Conservation (phyloP, 2,888 invertebrate species). For the Coremacera marginata region DNA sequence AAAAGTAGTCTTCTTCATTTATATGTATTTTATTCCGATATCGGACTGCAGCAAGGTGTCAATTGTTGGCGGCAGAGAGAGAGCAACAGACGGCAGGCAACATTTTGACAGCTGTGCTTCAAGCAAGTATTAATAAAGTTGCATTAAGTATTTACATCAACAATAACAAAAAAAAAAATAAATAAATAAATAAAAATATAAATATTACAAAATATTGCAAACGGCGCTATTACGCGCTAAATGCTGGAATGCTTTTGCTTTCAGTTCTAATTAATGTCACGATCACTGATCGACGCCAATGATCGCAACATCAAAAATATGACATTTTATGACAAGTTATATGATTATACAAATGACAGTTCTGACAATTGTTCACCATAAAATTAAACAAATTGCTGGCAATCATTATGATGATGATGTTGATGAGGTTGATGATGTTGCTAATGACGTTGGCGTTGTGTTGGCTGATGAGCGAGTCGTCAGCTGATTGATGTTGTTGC, state of each 20-base stretch:
- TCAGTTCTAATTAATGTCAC: constrained; percentile 18
- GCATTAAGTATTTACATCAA: not conserved
- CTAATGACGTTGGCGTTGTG: not conserved
- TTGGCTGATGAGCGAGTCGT: not conserved
- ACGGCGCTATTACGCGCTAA: not conserved
- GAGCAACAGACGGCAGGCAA: not conserved
- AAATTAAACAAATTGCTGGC: constrained; percentile 12
- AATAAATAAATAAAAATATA: not conserved
- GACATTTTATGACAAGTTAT: not conserved
- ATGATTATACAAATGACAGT: constrained; percentile 8
- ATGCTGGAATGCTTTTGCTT: not conserved
- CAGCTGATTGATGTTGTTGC: constrained; percentile 27
- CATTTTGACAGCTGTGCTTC: not conserved
- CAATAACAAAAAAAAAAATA: not conserved
- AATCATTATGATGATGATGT: not conserved
- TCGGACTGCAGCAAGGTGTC: constrained; percentile 5
- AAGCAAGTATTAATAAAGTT: constrained; percentile 17
- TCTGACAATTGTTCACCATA: constrained; percentile 19
- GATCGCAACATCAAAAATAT: not conserved
- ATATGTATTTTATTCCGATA: not conserved
- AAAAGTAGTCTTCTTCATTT: not conserved
- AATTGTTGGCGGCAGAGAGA: constrained; percentile 14
- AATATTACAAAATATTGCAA: not conserved
- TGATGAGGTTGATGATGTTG: constrained; percentile 5
- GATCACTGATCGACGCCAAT: constrained; percentile 2